Evolutionary conservation across 2,888 invertebrate species (phyloP), one percentile per base, ranked within the genome.

Genomic region (Apamea epomidion): DNA sequence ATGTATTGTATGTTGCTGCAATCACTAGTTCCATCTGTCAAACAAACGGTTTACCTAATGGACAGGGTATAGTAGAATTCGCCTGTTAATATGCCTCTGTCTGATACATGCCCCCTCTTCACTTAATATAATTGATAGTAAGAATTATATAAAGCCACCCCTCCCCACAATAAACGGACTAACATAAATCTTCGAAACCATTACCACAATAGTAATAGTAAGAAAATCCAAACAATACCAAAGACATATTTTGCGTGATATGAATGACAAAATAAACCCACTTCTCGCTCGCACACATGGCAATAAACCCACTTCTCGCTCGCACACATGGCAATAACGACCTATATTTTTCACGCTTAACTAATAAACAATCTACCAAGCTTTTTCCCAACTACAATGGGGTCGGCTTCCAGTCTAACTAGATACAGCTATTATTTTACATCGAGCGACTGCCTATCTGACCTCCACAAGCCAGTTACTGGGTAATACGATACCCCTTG

Each of bases 181-280:
- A 67, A 74, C 84, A 84, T 83, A 84, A 76, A 85, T 84, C 85
- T 84, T 69, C 54, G 29, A 74, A 81, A 64, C 70, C 74, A 84
- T 83, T 65, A 60, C 32, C 32, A 60, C 60, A 75, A 58, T 60
- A 80, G 72, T 45, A 80, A 67, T 45, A 80, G 42, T 25, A 42
- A 83, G 82, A 74, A 69, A 74, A 68, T 68, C 84, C 64, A 45
- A 65, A 73, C 45, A 58, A 76, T 70, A 83, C 51, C 51, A 69
- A 48, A 68, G 83, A 74, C 84, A 84, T 60, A 84, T 32, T 80
- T 83, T 62, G 25, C 54, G 83, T 78, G 79, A 74, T 71, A 84
- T 73, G 72, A 84, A 84, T 73, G 67, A 72, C 71, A 74, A 87
- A 82, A 80, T 84, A 74, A 76, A 67, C 73, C 76, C 72, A 42